Evolutionary conservation across 2,888 invertebrate species (phyloP), one percentile per base, ranked within the genome.

Genomic region (Bellardia pandia): DNA sequence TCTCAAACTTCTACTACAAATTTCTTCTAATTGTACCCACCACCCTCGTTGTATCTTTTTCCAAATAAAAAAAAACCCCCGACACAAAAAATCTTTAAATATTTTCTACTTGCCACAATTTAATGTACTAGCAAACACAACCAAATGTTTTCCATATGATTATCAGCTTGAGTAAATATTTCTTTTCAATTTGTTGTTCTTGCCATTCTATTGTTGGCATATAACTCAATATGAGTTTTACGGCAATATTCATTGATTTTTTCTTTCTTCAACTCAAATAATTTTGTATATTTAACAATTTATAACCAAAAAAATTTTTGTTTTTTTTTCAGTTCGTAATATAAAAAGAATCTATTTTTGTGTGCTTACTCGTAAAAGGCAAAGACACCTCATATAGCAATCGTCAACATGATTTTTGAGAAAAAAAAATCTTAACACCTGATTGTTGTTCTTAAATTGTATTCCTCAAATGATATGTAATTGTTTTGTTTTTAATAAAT

Each of bases 351-450:
- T 80, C 74, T 87, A 75, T 81, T 85, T 78, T 74, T 81, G 42
- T 82, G 48, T 51, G 58, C 68, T 87, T 64, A 86, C 80, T 72
- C 72, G 83, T 80, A 66, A 72, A 74, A 69, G 9, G n/a, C 74
- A 85, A 78, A 87, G 77, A 85, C 81, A 87, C 68, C 62, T 78
- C 76, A 76, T 72, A 79, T 72, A 83, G 51, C 80, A 77, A 84
- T 80, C 76, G 72, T 75, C 80, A 68, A 74, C 13, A 84, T 74
- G 14, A 56, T 79, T 75, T 77, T 51, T 2, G 5, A 66, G 37
- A 23, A 79, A 51, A 23, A 79, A 51, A 23, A 62, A 16, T 53
- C 51, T 45, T 9, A 45, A 45, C 45, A 45, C 45, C 45, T 45
- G 45, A 45, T 42, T 75, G 33, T 45, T 48, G 37, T 64, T 40